phyloP scores from a whole-genome alignment of 2,113 vertebrate genomes.

The Calypte anna region DNA sequence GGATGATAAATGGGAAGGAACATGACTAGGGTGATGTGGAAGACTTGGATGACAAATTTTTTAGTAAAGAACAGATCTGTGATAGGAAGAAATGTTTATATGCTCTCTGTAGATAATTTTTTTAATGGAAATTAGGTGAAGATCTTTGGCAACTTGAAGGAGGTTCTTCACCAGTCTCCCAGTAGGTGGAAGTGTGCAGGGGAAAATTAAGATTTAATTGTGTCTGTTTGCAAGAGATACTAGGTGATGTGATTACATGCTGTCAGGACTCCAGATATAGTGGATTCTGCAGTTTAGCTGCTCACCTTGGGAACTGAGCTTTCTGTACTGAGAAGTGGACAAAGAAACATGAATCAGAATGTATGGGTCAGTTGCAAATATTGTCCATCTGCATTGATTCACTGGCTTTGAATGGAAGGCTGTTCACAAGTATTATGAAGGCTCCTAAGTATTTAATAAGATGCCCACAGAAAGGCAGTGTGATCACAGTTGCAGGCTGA shows the following conservation, averaged over 20 bases:
- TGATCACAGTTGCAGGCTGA: slow-evolving; percentile 4
- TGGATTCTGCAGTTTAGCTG: background rate
- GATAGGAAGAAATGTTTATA: background rate
- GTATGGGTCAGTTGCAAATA: background rate
- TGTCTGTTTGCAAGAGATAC: background rate
- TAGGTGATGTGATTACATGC: background rate
- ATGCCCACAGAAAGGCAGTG: background rate
- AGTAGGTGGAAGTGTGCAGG: background rate
- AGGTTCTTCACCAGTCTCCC: background rate
- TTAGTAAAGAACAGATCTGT: background rate
- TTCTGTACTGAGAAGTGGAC: background rate
- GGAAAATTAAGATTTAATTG: background rate
- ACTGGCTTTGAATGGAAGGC: background rate
- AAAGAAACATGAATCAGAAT: background rate
- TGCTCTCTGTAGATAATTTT: background rate
- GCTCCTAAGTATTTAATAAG: background rate
- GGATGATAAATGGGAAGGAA: background rate
- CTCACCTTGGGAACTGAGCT: background rate
- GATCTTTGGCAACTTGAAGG: background rate
- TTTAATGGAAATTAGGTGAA: background rate
- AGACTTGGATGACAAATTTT: background rate
- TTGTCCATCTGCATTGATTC: background rate
- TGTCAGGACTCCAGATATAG: background rate
- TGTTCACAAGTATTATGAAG: background rate
- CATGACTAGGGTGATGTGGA: background rate